These are phyloP conservation scores for Euphonia xanthogaster DNA, from an alignment of 2,797 vertebrate genomes.

Conservation along the genomic window DNA sequence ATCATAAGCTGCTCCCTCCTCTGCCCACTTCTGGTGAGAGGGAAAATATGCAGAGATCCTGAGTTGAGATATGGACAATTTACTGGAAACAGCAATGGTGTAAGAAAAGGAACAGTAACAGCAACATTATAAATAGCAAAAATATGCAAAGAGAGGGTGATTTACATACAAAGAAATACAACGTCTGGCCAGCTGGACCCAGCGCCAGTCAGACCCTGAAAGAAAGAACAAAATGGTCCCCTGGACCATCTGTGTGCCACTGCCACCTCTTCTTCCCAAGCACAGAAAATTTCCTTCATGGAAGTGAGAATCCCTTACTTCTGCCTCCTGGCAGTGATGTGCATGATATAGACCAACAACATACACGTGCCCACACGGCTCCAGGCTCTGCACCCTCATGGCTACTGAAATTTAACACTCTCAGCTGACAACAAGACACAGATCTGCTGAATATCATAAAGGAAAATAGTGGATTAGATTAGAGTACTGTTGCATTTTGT, in stretches of 20 bases:
- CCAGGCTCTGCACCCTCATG: rapidly evolving
- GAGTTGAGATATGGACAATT: neutral
- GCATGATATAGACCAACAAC: neutral
- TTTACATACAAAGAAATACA: neutral
- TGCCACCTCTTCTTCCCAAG: rapidly evolving
- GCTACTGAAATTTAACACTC: neutral
- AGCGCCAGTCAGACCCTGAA: rapidly evolving
- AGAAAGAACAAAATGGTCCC: neutral
- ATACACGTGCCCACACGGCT: rapidly evolving
- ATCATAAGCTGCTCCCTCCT: neutral
- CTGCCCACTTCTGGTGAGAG: neutral
- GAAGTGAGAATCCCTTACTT: neutral
- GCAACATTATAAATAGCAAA: neutral
- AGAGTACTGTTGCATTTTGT: neutral
- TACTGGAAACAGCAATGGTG: neutral
- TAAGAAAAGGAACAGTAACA: neutral
- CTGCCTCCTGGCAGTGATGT: neutral
- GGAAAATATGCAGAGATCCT: neutral
- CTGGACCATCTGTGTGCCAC: rapidly evolving
- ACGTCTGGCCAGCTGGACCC: rapidly evolving
- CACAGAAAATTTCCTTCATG: neutral
- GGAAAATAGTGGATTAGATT: neutral
- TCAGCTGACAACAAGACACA: neutral
- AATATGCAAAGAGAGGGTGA: neutral
- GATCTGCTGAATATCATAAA: neutral